Percentiles rank a stretch among this genome's conserved stretches.
These are phyloP conservation scores for Rhincodon typus DNA, from an alignment of 2,797 vertebrate genomes.

Conservation along the genomic window DNA sequence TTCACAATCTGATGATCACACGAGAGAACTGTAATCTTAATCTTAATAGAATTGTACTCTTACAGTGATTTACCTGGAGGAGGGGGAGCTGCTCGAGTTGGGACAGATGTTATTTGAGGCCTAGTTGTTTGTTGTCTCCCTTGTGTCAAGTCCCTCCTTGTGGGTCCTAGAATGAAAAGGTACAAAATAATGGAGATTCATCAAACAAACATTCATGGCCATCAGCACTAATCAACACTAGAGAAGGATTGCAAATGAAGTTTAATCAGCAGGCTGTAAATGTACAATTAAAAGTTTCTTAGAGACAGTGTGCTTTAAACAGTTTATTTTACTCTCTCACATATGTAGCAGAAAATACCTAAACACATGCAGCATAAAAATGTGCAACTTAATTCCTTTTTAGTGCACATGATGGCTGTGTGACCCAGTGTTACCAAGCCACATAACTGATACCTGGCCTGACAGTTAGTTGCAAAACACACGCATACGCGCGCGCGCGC, in stretches of 20 bases:
- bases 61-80: conserved; percentile 72
- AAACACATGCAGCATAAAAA: background rate
- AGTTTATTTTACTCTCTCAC: background rate
- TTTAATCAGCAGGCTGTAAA: background rate
- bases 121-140: conserved; percentile 53
- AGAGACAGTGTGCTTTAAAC: background rate
- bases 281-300: background rate
- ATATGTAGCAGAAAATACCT: background rate
- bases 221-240: background rate
- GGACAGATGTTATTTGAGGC: conserved; percentile 58
- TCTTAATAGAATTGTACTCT: background rate
- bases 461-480: background rate
- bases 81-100: conserved; percentile 77
- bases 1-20: background rate
- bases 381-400: background rate
- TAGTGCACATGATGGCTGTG: background rate
- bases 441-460: background rate
- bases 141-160: conserved; percentile 63
- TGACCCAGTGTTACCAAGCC: background rate
- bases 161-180: conserved; percentile 67
- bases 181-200: background rate
- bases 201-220: background rate
- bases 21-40: background rate
- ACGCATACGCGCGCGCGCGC: background rate
- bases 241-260: background rate